A percentile compares a stretch with the other conserved stretches of the same genome.
These are phyloP conservation scores for Octodonta nipae DNA, from an alignment of 2,888 invertebrate species.

Conservation along the genomic window DNA sequence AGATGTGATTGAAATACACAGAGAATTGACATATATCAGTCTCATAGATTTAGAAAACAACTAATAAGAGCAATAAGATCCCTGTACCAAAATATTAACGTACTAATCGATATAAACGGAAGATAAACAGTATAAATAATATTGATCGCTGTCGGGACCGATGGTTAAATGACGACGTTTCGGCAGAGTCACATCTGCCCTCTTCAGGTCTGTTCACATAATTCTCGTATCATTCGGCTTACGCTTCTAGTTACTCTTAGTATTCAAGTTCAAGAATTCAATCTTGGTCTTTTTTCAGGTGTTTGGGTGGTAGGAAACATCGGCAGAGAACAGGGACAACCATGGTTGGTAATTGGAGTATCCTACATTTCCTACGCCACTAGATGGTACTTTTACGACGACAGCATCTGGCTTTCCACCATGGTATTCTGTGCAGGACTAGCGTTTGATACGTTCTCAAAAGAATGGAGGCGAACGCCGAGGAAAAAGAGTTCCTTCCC, in stretches of 20 bases:
- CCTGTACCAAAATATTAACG: no score
- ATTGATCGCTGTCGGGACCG: no score
- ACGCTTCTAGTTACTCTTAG: neutral
- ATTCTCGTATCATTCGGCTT: no score
- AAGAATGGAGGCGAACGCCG: conserved; percentile 62
- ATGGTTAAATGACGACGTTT: no score
- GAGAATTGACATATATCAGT: no score
- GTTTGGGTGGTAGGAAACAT: conserved; percentile 85
- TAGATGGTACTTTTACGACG: conserved; percentile 61
- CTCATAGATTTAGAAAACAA: no score
- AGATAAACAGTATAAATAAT: no score
- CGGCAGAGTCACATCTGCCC: no score
- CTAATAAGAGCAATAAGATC: no score
- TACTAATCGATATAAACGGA: no score
- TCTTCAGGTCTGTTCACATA: no score
- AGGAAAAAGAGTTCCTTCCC: conserved; percentile 31
- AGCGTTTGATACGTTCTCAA: conserved; percentile 62
- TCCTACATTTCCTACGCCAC: conserved; percentile 55
- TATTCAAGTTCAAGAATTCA: neutral
- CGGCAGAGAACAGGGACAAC: conserved; percentile 63
- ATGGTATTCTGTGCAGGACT: conserved; percentile 54
- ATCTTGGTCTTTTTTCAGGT: conserved; percentile 42
- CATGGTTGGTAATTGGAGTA: conserved; percentile 55
- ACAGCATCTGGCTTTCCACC: conserved; percentile 53
- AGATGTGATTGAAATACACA: no score